Conservation (phyloP, 2,113 vertebrate species). For the Rhinichthys klamathensis region DNA sequence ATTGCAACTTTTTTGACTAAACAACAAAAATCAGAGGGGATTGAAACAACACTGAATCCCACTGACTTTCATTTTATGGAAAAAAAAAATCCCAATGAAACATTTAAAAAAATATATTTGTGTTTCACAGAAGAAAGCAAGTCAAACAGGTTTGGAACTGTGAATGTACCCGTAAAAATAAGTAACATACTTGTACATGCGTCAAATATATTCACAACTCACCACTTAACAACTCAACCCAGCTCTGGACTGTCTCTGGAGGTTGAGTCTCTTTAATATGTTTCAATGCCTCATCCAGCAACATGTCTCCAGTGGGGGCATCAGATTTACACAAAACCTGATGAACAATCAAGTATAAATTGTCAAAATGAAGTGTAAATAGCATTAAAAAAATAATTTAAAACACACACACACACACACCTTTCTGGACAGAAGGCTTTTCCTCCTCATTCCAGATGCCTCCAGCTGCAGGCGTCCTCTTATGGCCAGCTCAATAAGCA, state of each 20-base stretch:
- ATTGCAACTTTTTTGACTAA: neutral
- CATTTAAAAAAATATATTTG: neutral
- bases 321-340: conserved; percentile 98
- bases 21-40: neutral
- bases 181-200: neutral
- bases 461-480: conserved; percentile 91
- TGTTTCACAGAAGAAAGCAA: neutral
- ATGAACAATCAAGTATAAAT: conserved; percentile 16
- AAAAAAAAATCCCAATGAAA: neutral
- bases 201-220: conserved; percentile 62
- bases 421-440: conserved; percentile 93
- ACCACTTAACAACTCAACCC: conserved; percentile 99
- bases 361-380: neutral
- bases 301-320: conserved; percentile 93
- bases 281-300: conserved; percentile 97
- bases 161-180: neutral
- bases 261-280: conserved; percentile 97
- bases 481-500: conserved; percentile 95
- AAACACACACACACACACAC: conserved; percentile 68
- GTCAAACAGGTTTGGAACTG: neutral
- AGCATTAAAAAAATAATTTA: neutral
- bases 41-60: neutral
- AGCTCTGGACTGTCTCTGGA: conserved; percentile 97
- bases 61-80: neutral
- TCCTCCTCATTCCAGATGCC: conserved; percentile 94